A percentile compares a stretch with the other conserved stretches of the same genome.
phyloP scores from a whole-genome alignment of 1,140 invertebrate species.

The Ylistrum balloti region DNA sequence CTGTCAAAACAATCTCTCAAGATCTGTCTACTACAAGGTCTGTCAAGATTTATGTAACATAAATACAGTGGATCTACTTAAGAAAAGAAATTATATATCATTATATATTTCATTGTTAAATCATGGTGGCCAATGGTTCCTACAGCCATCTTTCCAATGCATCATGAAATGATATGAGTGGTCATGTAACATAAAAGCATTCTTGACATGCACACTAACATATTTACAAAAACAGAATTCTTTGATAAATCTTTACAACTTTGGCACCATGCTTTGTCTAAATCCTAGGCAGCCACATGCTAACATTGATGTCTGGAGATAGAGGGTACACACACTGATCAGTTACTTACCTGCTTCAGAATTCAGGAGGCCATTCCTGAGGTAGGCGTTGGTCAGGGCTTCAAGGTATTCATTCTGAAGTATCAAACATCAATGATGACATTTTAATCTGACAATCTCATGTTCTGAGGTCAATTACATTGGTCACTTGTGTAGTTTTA shows the following conservation, averaged over 20 bases:
- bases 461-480: no score
- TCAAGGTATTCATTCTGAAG: slow-evolving; percentile 78
- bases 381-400: slow-evolving; percentile 75
- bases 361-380: slow-evolving; percentile 74
- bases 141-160: no score
- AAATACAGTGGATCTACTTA: no score
- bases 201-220: not conserved
- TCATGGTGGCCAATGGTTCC: no score
- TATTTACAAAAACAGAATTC: not conserved
- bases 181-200: no score
- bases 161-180: no score
- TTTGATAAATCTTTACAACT: not conserved
- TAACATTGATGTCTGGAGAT: not conserved
- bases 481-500: no score
- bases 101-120: no score
- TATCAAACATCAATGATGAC: not conserved
- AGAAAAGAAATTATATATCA: no score
- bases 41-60: no score
- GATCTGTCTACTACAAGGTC: no score
- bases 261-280: not conserved
- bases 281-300: not conserved
- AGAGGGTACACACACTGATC: not conserved
- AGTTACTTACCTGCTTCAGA: slow-evolving; percentile 68
- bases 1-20: no score
- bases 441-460: not conserved